Conservation (phyloP, 2,888 invertebrate species). For the Catotricha subobsoleta region DNA sequence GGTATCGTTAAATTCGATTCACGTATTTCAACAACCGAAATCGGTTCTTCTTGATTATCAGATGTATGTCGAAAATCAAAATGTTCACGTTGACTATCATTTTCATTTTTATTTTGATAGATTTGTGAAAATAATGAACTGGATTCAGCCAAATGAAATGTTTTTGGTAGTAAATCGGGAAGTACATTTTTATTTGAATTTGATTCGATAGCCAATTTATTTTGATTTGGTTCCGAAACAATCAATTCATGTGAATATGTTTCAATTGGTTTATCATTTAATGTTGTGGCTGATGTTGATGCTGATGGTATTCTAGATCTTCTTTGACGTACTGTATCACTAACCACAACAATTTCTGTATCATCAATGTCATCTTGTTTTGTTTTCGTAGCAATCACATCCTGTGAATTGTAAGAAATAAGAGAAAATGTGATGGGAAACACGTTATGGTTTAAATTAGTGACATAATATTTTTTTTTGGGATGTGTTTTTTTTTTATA, state of each 20-base stretch:
- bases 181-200: constrained; percentile 21
- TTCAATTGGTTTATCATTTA: constrained; percentile 17
- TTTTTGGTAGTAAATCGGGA: constrained; percentile 35
- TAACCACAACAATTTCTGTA: constrained; percentile 39
- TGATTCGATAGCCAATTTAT: neutral
- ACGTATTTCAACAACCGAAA: constrained; percentile 47
- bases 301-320: constrained; percentile 28
- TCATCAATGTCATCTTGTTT: constrained; percentile 19
- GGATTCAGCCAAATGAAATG: constrained; percentile 45
- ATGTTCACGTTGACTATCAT: no score
- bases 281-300: constrained; percentile 17
- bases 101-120: no score
- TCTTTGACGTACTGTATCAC: constrained; percentile 42
- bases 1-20: constrained; percentile 50
- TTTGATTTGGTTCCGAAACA: constrained; percentile 2
- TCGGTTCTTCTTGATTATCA: constrained; percentile 17
- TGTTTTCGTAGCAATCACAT: constrained; percentile 5
- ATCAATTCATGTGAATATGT: constrained; percentile 10
- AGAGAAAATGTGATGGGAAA: no score
- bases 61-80: no score
- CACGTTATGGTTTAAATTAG: no score
- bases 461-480: constrained; percentile 10
- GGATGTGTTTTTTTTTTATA: constrained; percentile 2
- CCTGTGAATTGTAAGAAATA: constrained; percentile 9
- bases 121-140: constrained; percentile 52